Evolutionary conservation across 2,888 invertebrate genomes (phyloP).

Genomic region (Dioctria linearis): DNA sequence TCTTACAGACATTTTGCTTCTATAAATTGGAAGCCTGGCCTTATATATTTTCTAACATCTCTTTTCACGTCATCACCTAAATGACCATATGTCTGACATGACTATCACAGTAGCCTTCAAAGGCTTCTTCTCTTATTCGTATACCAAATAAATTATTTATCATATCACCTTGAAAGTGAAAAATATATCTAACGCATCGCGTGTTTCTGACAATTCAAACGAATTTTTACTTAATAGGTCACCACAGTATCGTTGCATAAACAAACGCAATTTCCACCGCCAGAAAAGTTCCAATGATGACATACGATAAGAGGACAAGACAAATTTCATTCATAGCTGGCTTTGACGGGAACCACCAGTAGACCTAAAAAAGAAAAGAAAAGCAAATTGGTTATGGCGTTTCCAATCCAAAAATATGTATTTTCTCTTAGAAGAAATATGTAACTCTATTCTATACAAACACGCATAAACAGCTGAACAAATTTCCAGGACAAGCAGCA

Average conservation of each 20-base stretch:
- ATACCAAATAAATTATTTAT: too few species aligned
- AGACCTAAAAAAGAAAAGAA: conserved; percentile 72
- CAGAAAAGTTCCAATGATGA: conserved; percentile 84
- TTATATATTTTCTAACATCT: too few species aligned
- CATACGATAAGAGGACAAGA: conserved; percentile 86
- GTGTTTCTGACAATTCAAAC: not conserved
- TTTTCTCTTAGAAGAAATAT: not conserved
- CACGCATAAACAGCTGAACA: conserved; percentile 74
- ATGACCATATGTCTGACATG: too few species aligned
- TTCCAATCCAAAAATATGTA: not conserved
- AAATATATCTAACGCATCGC: not conserved
- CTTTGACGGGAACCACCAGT: conserved; percentile 82
- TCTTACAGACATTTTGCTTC: too few species aligned
- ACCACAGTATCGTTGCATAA: conserved; percentile 72
- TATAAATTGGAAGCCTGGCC: too few species aligned
- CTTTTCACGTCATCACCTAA: too few species aligned
- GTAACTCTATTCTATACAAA: conserved; percentile 72
- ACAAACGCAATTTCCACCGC: conserved; percentile 77
- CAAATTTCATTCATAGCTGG: conserved; percentile 92
- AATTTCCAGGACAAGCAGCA: conserved; percentile 71
- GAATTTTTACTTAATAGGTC: conserved; percentile 55
- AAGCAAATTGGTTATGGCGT: not conserved
- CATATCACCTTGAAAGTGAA: not conserved
- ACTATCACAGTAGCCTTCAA: too few species aligned
- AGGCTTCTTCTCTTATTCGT: too few species aligned